Evolutionary conservation across 2,113 vertebrate genomes (phyloP).

Genomic region (Burhinus oedicnemus): DNA sequence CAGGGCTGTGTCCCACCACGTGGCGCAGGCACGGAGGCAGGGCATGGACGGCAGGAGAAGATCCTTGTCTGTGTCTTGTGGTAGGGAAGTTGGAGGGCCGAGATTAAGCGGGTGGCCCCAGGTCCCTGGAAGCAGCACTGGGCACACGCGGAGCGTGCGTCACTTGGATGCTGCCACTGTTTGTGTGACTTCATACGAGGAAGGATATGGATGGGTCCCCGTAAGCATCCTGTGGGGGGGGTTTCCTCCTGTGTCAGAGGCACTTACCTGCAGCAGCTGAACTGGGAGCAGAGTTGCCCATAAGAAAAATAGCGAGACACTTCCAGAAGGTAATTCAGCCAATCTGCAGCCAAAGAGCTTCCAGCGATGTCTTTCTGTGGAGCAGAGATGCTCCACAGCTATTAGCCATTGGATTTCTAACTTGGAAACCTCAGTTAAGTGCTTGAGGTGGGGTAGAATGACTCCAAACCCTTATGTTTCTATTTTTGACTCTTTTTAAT

Average conservation of each 20-base stretch:
- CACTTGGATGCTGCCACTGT: neutral
- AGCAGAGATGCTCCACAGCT: neutral
- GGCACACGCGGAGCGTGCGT: accelerated
- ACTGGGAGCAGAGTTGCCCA: neutral
- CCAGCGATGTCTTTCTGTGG: neutral
- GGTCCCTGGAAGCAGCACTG: neutral
- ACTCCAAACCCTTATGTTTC: neutral
- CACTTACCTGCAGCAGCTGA: neutral
- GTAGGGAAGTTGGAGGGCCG: neutral
- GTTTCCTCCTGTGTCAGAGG: neutral
- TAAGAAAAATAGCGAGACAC: neutral
- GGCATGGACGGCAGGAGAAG: neutral
- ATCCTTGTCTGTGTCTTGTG: accelerated
- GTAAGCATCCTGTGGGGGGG: neutral
- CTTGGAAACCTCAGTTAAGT: neutral
- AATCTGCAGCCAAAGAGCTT: neutral
- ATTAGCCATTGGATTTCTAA: neutral
- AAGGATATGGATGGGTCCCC: neutral
- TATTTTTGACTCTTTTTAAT: neutral
- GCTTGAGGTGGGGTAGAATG: neutral
- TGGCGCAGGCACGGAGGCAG: neutral
- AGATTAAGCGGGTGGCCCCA: neutral
- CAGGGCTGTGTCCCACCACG: accelerated
- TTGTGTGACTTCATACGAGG: accelerated
- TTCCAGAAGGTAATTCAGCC: neutral